Conservation (phyloP, 2,113 vertebrate species). For the Passerina amoena region DNA sequence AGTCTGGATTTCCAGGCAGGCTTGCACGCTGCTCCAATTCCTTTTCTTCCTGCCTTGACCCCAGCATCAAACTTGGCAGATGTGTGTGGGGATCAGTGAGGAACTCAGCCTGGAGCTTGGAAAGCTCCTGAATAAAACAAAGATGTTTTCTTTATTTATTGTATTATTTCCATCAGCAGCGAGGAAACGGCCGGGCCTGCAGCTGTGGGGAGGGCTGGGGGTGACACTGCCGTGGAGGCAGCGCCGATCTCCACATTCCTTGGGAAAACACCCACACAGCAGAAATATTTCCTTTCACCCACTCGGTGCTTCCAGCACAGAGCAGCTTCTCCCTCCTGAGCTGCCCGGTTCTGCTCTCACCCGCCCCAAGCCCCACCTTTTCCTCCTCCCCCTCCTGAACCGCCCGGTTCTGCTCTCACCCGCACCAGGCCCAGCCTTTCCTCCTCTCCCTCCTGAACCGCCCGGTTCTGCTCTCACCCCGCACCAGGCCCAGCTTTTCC, state of each 20-base stretch:
- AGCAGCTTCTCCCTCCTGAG: rapidly evolving
- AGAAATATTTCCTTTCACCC: not conserved
- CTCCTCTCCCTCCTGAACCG: rapidly evolving
- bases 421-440: not conserved
- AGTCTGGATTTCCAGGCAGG: not conserved
- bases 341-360: not conserved
- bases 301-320: rapidly evolving
- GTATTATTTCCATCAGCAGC: not conserved
- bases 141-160: not conserved
- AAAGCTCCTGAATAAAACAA: not conserved
- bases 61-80: not conserved
- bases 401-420: not conserved
- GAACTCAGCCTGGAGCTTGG: not conserved
- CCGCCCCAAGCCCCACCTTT: not conserved
- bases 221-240: not conserved
- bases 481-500: not conserved
- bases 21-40: not conserved
- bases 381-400: rapidly evolving
- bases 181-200: not conserved
- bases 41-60: not conserved
- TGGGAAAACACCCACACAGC: not conserved
- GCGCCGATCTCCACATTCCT: rapidly evolving
- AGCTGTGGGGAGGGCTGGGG: not conserved
- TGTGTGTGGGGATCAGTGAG: not conserved
- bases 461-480: rapidly evolving